These are phyloP conservation scores for Labrus mixtus DNA, from an alignment of 2,113 vertebrate species.

Conservation along the genomic window DNA sequence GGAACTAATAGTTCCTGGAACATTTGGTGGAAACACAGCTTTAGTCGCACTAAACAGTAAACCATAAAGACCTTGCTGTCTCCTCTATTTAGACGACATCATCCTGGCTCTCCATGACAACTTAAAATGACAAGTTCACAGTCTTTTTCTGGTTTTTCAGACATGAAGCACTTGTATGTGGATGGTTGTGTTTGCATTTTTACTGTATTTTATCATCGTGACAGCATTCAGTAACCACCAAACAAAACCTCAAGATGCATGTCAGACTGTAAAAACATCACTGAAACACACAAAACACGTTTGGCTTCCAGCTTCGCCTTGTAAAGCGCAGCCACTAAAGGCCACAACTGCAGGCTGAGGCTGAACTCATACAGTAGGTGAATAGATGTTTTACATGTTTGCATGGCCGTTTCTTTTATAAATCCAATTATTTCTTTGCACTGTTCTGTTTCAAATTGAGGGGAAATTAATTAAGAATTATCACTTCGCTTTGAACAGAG, in stretches of 20 bases:
- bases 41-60: neutral
- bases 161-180: neutral
- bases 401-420: neutral
- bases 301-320: conserved; percentile 9
- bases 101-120: conserved; percentile 4
- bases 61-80: conserved; percentile 3
- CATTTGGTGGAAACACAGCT: no score
- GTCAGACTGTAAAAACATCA: neutral
- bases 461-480: neutral
- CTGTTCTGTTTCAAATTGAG: no score
- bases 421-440: neutral
- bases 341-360: neutral
- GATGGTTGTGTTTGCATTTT: neutral
- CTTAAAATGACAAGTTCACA: conserved; percentile 5
- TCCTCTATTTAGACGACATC: neutral
- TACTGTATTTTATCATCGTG: neutral
- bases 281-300: neutral
- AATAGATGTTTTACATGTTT: neutral
- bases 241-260: neutral
- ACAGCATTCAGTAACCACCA: neutral
- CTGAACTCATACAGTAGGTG: neutral
- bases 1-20: no score
- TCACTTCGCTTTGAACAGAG: neutral
- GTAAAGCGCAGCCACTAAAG: neutral
- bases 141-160: neutral